These are phyloP conservation scores for Philopedon plagiatum DNA, from an alignment of 2,888 invertebrate species.

Conservation along the genomic window DNA sequence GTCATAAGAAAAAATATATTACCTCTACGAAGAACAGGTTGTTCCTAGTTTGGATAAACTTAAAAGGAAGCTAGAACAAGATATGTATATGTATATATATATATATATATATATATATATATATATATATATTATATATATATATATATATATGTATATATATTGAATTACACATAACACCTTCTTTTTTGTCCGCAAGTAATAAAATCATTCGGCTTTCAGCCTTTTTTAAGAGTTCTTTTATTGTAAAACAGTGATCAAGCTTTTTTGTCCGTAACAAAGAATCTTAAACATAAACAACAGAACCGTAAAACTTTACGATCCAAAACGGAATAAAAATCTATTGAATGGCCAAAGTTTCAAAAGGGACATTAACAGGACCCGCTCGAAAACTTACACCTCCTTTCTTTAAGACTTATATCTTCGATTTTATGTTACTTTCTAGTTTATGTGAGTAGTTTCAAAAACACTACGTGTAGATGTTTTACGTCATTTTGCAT, in stretches of 20 bases:
- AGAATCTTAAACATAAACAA: slow-evolving; percentile 38
- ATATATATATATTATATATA: too few relatives aligned
- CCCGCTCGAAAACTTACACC: slow-evolving; percentile 48
- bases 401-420: slow-evolving; percentile 30
- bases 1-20: too few relatives aligned
- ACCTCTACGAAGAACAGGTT: too few relatives aligned
- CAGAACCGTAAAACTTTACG: slow-evolving; percentile 48
- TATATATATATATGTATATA: too few relatives aligned
- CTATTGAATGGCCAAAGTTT: slow-evolving; percentile 42
- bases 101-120: too few relatives aligned
- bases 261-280: slow-evolving; percentile 6
- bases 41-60: too few relatives aligned
- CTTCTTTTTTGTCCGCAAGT: too few relatives aligned
- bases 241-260: background rate
- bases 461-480: slow-evolving; percentile 30
- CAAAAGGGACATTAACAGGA: slow-evolving; percentile 46
- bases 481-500: too few relatives aligned
- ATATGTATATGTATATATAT: too few relatives aligned
- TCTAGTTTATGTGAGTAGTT: slow-evolving; percentile 33
- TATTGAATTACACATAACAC: too few relatives aligned
- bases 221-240: background rate
- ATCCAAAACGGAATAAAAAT: slow-evolving; percentile 47
- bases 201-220: too few relatives aligned
- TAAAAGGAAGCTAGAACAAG: too few relatives aligned
- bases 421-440: slow-evolving; percentile 35